These are phyloP conservation scores for Drosophila limbata DNA, from an alignment of 2,888 invertebrate species.

Conservation along the genomic window DNA sequence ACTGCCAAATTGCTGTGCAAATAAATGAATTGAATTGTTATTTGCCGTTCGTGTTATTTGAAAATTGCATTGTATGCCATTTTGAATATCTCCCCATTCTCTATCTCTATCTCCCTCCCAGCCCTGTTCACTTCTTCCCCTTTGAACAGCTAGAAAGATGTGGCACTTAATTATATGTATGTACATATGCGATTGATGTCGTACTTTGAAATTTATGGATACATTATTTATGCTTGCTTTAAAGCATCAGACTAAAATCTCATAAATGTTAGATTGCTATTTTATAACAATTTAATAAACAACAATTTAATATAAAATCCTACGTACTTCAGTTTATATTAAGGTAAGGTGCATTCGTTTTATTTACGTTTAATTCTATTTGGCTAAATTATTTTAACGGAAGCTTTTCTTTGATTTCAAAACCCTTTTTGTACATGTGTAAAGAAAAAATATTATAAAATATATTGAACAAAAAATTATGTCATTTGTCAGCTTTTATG, in stretches of 20 bases:
- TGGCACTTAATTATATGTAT: constrained; percentile 41
- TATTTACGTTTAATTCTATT: not conserved
- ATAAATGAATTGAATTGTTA: constrained; percentile 79
- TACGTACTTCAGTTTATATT: not conserved
- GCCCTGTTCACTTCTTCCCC: not conserved
- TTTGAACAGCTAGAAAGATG: constrained; percentile 20
- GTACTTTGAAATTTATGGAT: constrained; percentile 14
- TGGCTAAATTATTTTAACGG: too few species aligned
- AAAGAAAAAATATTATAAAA: too few species aligned
- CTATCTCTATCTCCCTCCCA: not conserved
- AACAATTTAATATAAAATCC: not conserved
- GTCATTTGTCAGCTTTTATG: too few species aligned
- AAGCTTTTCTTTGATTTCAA: too few species aligned
- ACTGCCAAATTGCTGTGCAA: constrained; percentile 66
- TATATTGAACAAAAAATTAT: too few species aligned
- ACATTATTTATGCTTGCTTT: not conserved
- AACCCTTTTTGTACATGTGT: too few species aligned
- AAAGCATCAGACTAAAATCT: constrained; percentile 3
- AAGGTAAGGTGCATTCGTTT: not conserved
- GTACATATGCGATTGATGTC: constrained; percentile 27
- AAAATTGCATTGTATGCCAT: constrained; percentile 62
- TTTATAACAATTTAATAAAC: not conserved
- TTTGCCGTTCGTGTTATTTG: constrained; percentile 73
- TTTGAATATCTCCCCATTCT: constrained; percentile 4
- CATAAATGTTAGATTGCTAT: not conserved